A percentile compares a stretch with the other conserved stretches of the same genome.
Conservation (phyloP, 1,140 invertebrate genomes). For the Harpegnathos saltator region DNA sequence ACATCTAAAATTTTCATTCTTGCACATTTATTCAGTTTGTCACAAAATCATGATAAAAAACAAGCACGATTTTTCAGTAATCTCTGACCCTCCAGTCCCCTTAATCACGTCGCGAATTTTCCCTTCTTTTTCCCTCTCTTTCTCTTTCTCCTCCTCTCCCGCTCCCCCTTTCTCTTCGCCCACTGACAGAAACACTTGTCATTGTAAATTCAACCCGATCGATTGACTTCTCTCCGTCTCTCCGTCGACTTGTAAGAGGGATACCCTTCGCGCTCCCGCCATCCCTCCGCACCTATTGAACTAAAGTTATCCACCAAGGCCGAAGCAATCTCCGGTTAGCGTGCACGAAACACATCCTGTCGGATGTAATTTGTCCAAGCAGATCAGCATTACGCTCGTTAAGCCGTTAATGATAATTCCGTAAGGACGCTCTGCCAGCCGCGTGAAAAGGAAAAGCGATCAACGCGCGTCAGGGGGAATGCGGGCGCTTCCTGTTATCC, state of each 20-base stretch:
- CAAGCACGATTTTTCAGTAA: too few relatives aligned
- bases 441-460: constrained; percentile 23
- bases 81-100: too few relatives aligned
- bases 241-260: neutral
- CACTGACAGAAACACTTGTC: neutral
- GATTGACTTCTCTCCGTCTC: neutral
- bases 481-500: neutral
- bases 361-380: constrained; percentile 17
- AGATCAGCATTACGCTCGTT: constrained; percentile 31
- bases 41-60: too few relatives aligned
- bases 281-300: neutral
- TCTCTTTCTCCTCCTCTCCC: neutral
- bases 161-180: too few relatives aligned
- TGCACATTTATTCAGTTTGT: too few relatives aligned
- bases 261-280: neutral
- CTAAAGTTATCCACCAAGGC: constrained; percentile 7
- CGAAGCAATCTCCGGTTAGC: neutral
- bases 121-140: too few relatives aligned
- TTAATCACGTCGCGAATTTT: too few relatives aligned
- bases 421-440: neutral
- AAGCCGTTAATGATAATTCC: neutral
- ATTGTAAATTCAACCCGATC: neutral
- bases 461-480: neutral
- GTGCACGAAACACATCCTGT: constrained; percentile 11
- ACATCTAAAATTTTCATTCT: too few relatives aligned